Evolutionary conservation across 2,113 vertebrate genomes (phyloP).

Genomic region (Trachemys scripta): DNA sequence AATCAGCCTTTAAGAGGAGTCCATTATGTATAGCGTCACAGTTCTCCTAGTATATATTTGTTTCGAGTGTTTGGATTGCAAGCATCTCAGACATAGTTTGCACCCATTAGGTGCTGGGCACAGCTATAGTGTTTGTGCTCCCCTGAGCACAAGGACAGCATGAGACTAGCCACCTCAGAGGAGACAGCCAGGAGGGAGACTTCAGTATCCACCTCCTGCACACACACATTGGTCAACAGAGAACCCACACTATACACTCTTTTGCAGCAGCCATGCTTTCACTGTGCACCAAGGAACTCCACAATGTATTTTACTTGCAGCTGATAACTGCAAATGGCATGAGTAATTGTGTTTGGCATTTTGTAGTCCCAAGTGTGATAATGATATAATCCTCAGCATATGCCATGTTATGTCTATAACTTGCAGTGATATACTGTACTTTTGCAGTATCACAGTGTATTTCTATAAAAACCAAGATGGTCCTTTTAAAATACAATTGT

Average conservation of each 20-base stretch:
- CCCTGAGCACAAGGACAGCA: background rate
- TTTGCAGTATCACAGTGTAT: no score
- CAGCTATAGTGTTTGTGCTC: background rate
- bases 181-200: background rate
- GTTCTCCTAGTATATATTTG: no score
- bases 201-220: background rate
- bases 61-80: no score
- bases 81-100: background rate
- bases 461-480: no score
- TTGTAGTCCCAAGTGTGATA: background rate
- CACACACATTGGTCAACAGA: background rate
- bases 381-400: background rate
- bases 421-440: no score
- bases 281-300: background rate
- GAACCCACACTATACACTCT: no score
- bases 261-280: background rate
- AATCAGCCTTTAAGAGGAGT: background rate
- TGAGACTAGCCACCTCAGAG: background rate
- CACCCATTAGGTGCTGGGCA: background rate
- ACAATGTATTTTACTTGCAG: background rate
- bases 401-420: no score
- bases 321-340: background rate
- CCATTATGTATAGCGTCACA: background rate
- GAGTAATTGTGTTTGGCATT: background rate
- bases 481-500: no score